Base-by-base conservation (phyloP, 2,888 invertebrate species). In the Nysson spinosus region DNA sequence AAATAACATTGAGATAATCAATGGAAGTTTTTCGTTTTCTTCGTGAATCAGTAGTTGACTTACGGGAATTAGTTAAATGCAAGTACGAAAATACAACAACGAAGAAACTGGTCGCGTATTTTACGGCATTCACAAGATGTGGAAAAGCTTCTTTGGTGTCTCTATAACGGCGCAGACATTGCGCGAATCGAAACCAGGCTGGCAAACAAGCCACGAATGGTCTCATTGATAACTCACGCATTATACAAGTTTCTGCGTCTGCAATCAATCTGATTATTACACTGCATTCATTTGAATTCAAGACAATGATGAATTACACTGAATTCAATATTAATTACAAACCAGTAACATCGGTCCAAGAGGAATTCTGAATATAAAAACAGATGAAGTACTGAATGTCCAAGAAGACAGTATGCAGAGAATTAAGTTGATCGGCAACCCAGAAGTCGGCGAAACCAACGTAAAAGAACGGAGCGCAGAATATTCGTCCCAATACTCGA, bases 391-490 rank as follows among this genome's bases (percentile, higher is more conserved):
- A 99, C 82, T 99, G 97, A 84, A 98, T 93, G 87, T 99, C 99
- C n/a, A 97, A 89, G 73, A 99, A 92, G 3, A 96, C 95, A 0
- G 94, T 94, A 0, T 92, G 94, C 70, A 99, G 90, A 44, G 97
- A 98, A 88, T 98, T 99, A 82, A 98, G 90, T 87, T 99, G 98
- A 90, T 99, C 98, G 5, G 97, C 98, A 85, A 99, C 92, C 98
- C 98, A 99, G 90, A 99, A 99, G 89, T 99, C 98, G 16, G 98
- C 97, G 85, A 98, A 98, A 22, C 94, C 92, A 3, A 98, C 98
- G 75, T 95, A 95, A 85, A 95, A 93, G 85, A 98, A 96, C 11
- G 98, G 98, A 0, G 98, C 75, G 12, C 75, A 75, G 22, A 75
- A 75, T 44, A 75, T 63, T 17, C 92, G 91, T 83, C 94, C 97